Evolutionary conservation across 2,888 invertebrate species (phyloP).

Genomic region (Rhagophthalmus giganteus): DNA sequence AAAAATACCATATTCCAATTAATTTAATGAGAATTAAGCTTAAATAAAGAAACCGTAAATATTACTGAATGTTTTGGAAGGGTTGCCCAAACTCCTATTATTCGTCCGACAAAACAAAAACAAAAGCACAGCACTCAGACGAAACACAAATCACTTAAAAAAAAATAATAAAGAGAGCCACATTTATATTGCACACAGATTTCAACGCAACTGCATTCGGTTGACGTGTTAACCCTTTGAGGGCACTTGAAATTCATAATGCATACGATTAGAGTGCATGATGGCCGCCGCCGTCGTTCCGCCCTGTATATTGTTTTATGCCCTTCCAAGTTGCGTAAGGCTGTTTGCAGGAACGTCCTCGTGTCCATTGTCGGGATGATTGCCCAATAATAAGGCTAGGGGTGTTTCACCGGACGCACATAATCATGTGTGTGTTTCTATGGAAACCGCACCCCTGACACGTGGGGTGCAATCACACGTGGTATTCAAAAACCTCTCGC

Average conservation of each 20-base stretch:
- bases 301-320: constrained; percentile 48
- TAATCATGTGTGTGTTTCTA: constrained; percentile 46
- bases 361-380: constrained; percentile 40
- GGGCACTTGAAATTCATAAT: constrained; percentile 15
- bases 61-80: too few species aligned
- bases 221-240: constrained; percentile 36
- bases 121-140: constrained; percentile 12
- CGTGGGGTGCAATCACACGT: constrained; percentile 39
- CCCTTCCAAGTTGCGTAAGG: constrained; percentile 37
- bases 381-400: constrained; percentile 45
- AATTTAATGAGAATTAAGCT: too few species aligned
- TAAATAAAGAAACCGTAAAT: too few species aligned
- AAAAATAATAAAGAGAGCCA: constrained; percentile 14
- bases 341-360: constrained; percentile 41
- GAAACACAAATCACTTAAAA: too few species aligned
- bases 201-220: constrained; percentile 34
- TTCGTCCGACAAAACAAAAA: too few species aligned
- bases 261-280: constrained; percentile 31
- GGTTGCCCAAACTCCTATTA: too few species aligned
- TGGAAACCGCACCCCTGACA: constrained; percentile 45
- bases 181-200: constrained; percentile 26
- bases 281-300: constrained; percentile 43
- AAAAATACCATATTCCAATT: too few species aligned
- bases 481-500: constrained; percentile 33
- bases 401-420: constrained; percentile 47